A percentile compares a stretch with the other conserved stretches of the same genome.
Evolutionary conservation across 2,888 invertebrate species (phyloP).

Genomic region (Tromatobia lineatoria): DNA sequence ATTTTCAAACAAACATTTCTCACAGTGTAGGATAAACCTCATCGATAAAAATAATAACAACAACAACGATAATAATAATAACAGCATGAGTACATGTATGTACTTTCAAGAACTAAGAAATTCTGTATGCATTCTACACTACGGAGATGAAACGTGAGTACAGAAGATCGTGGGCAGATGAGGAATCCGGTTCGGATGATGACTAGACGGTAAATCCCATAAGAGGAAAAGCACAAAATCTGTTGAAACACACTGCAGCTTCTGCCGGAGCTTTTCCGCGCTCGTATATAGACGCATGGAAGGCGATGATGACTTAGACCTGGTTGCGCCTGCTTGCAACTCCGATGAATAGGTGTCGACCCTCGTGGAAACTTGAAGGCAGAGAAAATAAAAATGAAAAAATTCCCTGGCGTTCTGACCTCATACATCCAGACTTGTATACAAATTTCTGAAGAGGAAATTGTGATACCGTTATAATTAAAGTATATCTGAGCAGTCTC

Average conservation of each 20-base stretch:
- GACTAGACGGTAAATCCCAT: conserved; percentile 8
- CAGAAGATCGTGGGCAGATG: conserved; percentile 11
- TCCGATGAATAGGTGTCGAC: conserved; percentile 37
- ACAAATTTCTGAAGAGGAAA: neutral
- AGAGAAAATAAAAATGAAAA: conserved; percentile 10
- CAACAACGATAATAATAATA: neutral
- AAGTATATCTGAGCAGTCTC: neutral
- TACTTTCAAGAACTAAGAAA: neutral
- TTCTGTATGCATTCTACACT: neutral
- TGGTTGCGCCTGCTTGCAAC: conserved; percentile 22
- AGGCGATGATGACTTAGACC: conserved; percentile 27
- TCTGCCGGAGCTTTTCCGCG: neutral
- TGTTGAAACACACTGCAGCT: conserved; percentile 9
- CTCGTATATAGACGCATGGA: neutral
- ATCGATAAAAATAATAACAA: neutral
- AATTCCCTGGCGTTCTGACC: neutral
- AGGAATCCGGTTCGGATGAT: conserved; percentile 25
- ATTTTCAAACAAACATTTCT: too few relatives aligned
- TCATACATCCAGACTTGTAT: neutral
- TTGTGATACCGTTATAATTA: neutral
- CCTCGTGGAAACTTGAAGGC: conserved; percentile 23
- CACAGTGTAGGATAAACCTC: too few relatives aligned
- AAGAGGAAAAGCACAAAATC: neutral
- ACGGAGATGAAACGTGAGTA: conserved; percentile 4
- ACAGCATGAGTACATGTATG: neutral